Conservation (phyloP, 2,113 vertebrate genomes). For the Eudyptes chrysolophus region DNA sequence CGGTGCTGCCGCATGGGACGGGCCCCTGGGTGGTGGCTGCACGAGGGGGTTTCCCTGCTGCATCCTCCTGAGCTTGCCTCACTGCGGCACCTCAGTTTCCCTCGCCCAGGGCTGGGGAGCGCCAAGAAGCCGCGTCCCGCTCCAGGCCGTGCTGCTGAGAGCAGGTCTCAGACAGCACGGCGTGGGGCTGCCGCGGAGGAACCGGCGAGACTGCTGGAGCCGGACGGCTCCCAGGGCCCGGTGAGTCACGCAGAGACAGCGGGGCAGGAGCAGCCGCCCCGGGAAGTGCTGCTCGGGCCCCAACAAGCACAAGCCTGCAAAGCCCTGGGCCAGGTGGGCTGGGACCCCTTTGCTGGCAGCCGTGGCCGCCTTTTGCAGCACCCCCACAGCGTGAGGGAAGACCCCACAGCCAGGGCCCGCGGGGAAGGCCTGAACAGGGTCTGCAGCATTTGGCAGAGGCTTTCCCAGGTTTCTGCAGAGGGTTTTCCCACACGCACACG, state of each 20-base stretch:
- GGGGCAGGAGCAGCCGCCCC: background rate
- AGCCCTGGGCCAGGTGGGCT: background rate
- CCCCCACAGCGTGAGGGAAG: fast-evolving
- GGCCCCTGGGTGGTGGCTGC: background rate
- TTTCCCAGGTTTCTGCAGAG: background rate
- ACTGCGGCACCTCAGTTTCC: background rate
- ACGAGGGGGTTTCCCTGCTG: background rate
- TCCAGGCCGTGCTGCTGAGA: background rate
- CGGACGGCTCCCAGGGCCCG: background rate
- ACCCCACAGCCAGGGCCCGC: background rate
- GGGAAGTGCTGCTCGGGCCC: background rate
- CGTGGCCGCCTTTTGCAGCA: fast-evolving
- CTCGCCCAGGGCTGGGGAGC: background rate
- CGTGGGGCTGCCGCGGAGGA: background rate
- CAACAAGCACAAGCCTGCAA: background rate
- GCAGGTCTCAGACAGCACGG: background rate
- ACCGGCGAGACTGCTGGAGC: background rate
- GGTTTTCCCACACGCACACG: fast-evolving
- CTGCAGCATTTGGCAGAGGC: fast-evolving
- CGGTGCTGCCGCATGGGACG: fast-evolving
- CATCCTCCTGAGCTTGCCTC: background rate
- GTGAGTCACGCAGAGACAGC: background rate
- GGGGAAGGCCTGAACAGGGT: fast-evolving
- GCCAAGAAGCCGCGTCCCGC: background rate
- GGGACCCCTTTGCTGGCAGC: background rate